Base-by-base conservation (phyloP, 2,113 vertebrate genomes). In the Ariopsis seemanni region DNA sequence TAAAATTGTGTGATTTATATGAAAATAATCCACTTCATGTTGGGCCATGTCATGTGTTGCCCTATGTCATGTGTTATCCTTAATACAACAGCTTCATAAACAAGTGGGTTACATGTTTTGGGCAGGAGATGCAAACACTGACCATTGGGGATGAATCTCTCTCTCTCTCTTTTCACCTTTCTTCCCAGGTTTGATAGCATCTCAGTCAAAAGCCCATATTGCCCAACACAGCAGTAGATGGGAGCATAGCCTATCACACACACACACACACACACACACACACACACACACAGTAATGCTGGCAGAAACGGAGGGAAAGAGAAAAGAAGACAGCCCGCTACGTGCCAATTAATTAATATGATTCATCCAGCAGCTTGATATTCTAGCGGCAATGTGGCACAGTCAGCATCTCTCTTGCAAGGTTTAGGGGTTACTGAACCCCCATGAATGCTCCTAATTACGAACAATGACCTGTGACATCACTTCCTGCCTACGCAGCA, bases 401-500 rank as follows among this genome's bases (percentile, higher is more conserved):
- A 58, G 86, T 86, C 81, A 92, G 91, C 91, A 89, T 65, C 86
- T 83, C 85, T 90, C 90, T 90, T 60, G 88, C 92, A 90, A 90
- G 90, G 87, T 90, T 89, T 82, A 79, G 57, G 81, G 92, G 93
- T 94, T 91, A 90, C 27, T 7, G 58, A 89, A 87, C 90, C 91
- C 77, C 7, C 58, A 88, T 90, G 90, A 91, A 84, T 69, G 62
- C 87, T 90, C 89, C 80, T 85, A 90, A 91, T 90, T 91, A 90
- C 92, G 90, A 93, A 92, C 90, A 89, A 77, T 95, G 91, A 94
- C 90, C 92, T 85, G 48, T 94, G 92, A 90, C 92, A 93, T 94
- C 90, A 90, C 89, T 93, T 93, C 91, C 91, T 94, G 92, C 92
- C 91, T 89, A 93, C 71, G 22, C 90, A 92, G 90, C 90, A 62